These are phyloP conservation scores for Eueides isabella DNA, from an alignment of 1,140 invertebrate genomes.

Conservation along the genomic window DNA sequence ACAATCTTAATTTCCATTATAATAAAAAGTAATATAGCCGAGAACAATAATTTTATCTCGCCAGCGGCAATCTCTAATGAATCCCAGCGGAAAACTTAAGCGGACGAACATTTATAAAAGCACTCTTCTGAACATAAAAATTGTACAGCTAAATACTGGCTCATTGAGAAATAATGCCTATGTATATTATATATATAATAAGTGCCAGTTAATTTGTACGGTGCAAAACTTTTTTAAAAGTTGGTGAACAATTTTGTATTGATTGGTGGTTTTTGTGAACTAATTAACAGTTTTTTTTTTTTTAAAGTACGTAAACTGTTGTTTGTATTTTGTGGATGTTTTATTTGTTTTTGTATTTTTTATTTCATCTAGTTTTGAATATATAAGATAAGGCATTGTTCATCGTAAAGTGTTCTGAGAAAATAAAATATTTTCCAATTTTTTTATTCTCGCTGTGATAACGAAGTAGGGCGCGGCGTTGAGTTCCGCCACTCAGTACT, in stretches of 20 bases:
- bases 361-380: no score
- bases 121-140: not conserved
- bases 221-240: conserved; percentile 2
- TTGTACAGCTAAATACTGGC: not conserved
- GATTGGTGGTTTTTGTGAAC: not conserved
- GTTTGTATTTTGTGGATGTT: not conserved
- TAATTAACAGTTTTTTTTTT: not conserved
- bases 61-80: conserved; percentile 17
- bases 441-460: no score
- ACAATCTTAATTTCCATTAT: not conserved
- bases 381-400: no score
- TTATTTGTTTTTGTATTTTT: not conserved
- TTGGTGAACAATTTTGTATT: not conserved
- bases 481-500: no score
- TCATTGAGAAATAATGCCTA: not conserved
- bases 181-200: not conserved
- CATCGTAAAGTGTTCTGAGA: no score
- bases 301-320: not conserved
- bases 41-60: conserved; percentile 6
- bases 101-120: not conserved
- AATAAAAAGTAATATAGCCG: not conserved
- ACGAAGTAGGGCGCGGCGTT: no score
- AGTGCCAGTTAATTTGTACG: not conserved
- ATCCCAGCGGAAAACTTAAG: conserved; percentile 17
- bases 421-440: no score